Evolutionary conservation across 2,113 vertebrate species (phyloP).

Genomic region (Loxodonta africana): DNA sequence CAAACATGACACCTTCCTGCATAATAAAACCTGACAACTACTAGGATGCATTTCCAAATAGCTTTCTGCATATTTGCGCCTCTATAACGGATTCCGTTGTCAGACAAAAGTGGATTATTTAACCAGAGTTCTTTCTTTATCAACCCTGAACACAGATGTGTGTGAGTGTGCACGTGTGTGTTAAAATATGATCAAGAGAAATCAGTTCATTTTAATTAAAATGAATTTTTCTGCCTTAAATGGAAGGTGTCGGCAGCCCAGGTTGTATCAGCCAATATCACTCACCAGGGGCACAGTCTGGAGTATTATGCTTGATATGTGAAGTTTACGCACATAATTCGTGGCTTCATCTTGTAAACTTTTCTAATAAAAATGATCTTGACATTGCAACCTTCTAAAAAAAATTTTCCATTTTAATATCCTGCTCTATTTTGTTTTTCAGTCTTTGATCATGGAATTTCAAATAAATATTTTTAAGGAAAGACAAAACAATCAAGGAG

Average conservation of each 20-base stretch:
- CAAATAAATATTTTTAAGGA: constrained; percentile 89
- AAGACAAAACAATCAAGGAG: constrained; percentile 87
- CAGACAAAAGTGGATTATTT: constrained; percentile 99
- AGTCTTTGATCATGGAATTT: constrained; percentile 90
- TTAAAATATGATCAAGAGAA: constrained; percentile 87
- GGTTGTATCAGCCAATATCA: constrained; percentile 67
- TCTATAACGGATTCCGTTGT: constrained; percentile 98
- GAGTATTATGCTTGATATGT: constrained; percentile 58
- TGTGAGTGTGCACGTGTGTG: constrained; percentile 61
- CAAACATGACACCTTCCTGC: constrained; percentile 99
- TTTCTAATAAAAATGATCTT: constrained; percentile 88
- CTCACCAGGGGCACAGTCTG: constrained; percentile 35
- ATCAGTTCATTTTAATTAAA: constrained; percentile 87
- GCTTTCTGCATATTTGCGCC: constrained; percentile 99
- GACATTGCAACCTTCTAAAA: constrained; percentile 87
- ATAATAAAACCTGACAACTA: constrained; percentile 99
- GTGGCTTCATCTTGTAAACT: constrained; percentile 86
- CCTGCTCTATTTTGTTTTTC: constrained; percentile 87
- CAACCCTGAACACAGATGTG: constrained; percentile 89
- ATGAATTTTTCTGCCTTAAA: constrained; percentile 74
- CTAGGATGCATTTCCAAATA: constrained; percentile 99
- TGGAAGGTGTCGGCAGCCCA: constrained; percentile 74
- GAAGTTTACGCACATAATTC: constrained; percentile 80
- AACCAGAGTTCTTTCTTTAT: constrained; percentile 94
- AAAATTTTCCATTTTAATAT: constrained; percentile 75